phyloP scores from a whole-genome alignment of 2,888 invertebrate genomes.

The Drosophila melanosoma region DNA sequence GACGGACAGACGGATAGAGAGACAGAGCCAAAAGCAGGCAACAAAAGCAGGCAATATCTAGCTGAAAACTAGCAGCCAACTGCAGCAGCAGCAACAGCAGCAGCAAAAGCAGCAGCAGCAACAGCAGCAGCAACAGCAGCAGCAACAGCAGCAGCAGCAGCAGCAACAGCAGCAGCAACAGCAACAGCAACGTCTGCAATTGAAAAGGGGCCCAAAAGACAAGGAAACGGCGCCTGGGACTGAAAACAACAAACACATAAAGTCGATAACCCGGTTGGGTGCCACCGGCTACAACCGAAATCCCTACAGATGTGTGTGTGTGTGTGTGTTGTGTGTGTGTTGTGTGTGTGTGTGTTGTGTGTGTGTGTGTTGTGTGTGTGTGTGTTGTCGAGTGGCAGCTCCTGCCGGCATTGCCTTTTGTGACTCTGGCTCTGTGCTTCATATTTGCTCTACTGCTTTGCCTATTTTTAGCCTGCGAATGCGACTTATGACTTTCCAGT shows the following conservation, averaged over 20 bases:
- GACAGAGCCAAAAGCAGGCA: constrained; percentile 15
- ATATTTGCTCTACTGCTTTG: constrained; percentile 76
- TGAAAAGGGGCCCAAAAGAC: constrained; percentile 68
- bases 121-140: constrained; percentile 1
- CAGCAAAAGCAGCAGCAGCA: constrained; percentile 5
- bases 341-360: constrained; percentile 31
- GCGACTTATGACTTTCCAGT: constrained; percentile 73
- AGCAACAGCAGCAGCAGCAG: constrained; percentile 7
- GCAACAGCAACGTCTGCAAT: constrained; percentile 63
- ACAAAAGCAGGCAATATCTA: constrained; percentile 52
- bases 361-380: constrained; percentile 34
- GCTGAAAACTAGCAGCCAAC: constrained; percentile 33
- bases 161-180: not conserved
- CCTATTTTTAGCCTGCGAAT: constrained; percentile 64
- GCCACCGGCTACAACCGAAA: constrained; percentile 51
- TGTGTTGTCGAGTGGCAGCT: constrained; percentile 24
- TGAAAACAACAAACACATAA: constrained; percentile 79
- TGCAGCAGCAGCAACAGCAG: constrained; percentile 21
- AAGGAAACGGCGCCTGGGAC: constrained; percentile 53
- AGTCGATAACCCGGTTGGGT: constrained; percentile 76
- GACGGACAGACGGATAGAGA: not conserved
- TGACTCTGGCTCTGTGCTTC: constrained; percentile 41
- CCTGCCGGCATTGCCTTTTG: constrained; percentile 24
- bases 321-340: constrained; percentile 28
- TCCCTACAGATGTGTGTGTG: constrained; percentile 26